These are phyloP conservation scores for Rhysida immarginata DNA, from an alignment of 1,140 invertebrate genomes.

Conservation along the genomic window DNA sequence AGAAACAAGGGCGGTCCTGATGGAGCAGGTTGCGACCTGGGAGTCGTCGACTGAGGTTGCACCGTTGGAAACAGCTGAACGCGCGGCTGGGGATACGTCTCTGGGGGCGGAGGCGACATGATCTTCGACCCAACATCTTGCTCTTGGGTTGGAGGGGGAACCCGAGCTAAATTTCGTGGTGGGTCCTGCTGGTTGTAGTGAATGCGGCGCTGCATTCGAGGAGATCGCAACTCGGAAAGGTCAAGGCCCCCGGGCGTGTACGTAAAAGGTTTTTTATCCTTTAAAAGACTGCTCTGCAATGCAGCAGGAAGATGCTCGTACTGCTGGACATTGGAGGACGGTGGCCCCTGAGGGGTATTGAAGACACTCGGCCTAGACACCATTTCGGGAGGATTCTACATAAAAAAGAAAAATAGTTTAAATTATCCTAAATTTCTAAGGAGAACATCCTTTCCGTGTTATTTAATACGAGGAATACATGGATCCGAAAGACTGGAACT, in stretches of 20 bases:
- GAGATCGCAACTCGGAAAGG: constrained; percentile 72
- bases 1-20: background rate
- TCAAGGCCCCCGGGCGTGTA: constrained; percentile 84
- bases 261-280: constrained; percentile 86
- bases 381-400: too few species aligned
- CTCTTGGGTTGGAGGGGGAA: constrained; percentile 29
- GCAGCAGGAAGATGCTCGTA: constrained; percentile 51
- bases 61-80: background rate
- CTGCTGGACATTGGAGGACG: too few species aligned
- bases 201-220: constrained; percentile 61
- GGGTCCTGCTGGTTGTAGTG: constrained; percentile 8
- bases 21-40: background rate
- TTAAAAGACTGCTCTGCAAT: constrained; percentile 85
- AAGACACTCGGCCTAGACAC: too few species aligned
- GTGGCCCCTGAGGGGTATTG: too few species aligned
- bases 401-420: too few species aligned
- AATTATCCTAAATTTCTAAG: too few species aligned
- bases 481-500: too few species aligned
- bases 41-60: constrained; percentile 4
- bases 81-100: background rate
- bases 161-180: constrained; percentile 23
- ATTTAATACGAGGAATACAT: too few species aligned
- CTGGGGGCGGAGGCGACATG: background rate
- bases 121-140: constrained; percentile 8
- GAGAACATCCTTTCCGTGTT: too few species aligned